Base-by-base conservation (phyloP, 2,888 invertebrate genomes). In the Mactromeris polynyma region DNA sequence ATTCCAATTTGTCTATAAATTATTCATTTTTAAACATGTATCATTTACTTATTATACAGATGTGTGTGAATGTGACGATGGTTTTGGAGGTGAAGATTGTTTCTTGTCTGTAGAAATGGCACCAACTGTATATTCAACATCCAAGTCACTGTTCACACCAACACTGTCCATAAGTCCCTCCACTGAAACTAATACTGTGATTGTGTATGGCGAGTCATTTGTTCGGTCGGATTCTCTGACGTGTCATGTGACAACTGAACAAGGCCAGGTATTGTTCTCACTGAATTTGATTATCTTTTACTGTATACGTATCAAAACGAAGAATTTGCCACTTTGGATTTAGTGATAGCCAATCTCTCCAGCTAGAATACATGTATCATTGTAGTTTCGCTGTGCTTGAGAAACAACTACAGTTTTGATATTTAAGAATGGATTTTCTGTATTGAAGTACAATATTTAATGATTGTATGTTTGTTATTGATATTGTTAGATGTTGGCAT, bases 71-170 rank as follows among this genome's bases (percentile, higher is more conserved):
- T 90, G 90, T 82, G 36, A 79, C 17, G 21, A 19, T 1, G 87
- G 87, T 6, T 90, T 79, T 69, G 26, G 64, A 1, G 87, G 85
- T 19, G 77, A 83, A 38, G 89, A 90, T 77, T 90, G 90, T 38
- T 89, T 89, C n/a, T 36, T 85, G 46, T n/a, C 77, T 6, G 73
- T 79, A 1, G 36, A 42, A 9, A 69, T 64, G 9, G 81, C 85
- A 14, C 89, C 90, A 7, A 36, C 40, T 0, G 19, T 89, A 2
- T 82, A 19, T 31, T 82, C 78, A 3, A 31, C 89, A 80, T 87
- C 90, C 7, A 84, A 85, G 40, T 64, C 51, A 38, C 26, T 85
- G 2, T 87, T 85, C 77, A 73, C 73, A 36, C 58, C 58, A 26
- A n/a, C 26, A 26, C 0, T 26, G n/a, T 26, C 26, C n/a, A 64